Evolutionary conservation across 2,113 vertebrate species (phyloP), one percentile per base, ranked within the genome.

Genomic region (Paradisaea rubra): DNA sequence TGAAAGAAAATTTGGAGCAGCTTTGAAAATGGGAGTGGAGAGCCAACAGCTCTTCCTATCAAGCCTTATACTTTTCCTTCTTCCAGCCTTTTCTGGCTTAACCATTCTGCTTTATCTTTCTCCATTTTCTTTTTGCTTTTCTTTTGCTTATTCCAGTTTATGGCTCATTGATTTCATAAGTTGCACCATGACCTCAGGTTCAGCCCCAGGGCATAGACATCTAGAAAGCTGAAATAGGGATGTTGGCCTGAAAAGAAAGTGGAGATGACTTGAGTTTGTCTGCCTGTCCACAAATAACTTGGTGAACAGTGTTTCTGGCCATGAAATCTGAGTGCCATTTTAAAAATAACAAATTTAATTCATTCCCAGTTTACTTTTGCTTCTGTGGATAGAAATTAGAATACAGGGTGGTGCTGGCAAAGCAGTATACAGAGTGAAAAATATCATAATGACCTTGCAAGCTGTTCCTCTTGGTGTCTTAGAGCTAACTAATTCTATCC

Each of bases 271-370:
- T 89, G 71, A 47, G 52, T 94, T 83, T 86, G 66, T 85, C n/a
- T 87, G 59, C 64, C 52, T 89, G 63, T 88, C 60, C 64, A 74
- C 56, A 86, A 77, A 77, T 87, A 81, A 42, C 35, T 74, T 80
- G 88, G 30, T 83, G 73, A 85, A 82, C 10, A 45, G n/a, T 31
- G 39, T 59, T 94, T 88, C 71, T 86, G 65, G 16, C 39, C 17
- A 14, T 80, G 68, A 89, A 91, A 80, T 89, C 45, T 65, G 57
- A 85, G 47, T 63, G 15, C 11, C 19, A 50, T 56, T 95, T 93
- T 60, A 66, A 66, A 96, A 91, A 87, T 22, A 80, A 89, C 8
- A 81, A 18, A 74, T 89, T 80, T 80, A 24, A 77, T 93, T 95
- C 1, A 74, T 61, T 73, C 68, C 1, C 11, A 49, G 47, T 91